Base-by-base conservation (phyloP, 2,113 vertebrate genomes). In the Triplophysa siluroides region DNA sequence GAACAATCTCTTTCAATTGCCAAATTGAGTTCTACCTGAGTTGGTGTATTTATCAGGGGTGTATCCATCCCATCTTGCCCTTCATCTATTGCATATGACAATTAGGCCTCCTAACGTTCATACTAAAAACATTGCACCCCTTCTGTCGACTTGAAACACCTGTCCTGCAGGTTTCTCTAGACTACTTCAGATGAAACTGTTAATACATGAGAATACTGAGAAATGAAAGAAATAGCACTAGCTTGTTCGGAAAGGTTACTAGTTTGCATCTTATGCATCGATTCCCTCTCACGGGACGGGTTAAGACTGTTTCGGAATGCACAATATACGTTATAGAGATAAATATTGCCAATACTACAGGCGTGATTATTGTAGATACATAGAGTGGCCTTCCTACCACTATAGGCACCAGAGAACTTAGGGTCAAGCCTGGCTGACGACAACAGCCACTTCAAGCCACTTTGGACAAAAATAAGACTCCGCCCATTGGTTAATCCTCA, bases 301-400 rank as follows among this genome's bases (percentile, higher is more conserved):
- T 91, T 88, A 91, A 92, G 90, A 92, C 88, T 85, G 88, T 90
- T 84, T 88, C 90, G 90, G 92, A 93, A 93, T 93, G 92, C 92
- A 90, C 88, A 90, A 93, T 90, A 92, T 92, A 88, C 85, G 84
- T 83, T 81, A 89, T 87, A 89, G 86, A 81, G 92, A 93, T 94
- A 88, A 87, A 90, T 88, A 94, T 92, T 92, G 92, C 91, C 70
- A 38, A 91, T 92, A 93, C 89, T 93, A 93, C 89, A 92, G 93
- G 91, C 91, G 87, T 88, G 89, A 92, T 93, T 92, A 93, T 88
- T 90, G 91, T 91, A 88, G 91, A 91, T 94, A 93, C 92, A 93
- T 93, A 93, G 85, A 88, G 90, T 84, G 88, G 88, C 88, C 89
- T 88, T 89, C 88, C 83, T 86, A 88, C 85, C 87, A 89, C 85